Percentiles rank a stretch among this genome's conserved stretches.
These are phyloP conservation scores for Melanotaenia pygmaea DNA, from an alignment of 2,797 vertebrate species.

Conservation along the genomic window DNA sequence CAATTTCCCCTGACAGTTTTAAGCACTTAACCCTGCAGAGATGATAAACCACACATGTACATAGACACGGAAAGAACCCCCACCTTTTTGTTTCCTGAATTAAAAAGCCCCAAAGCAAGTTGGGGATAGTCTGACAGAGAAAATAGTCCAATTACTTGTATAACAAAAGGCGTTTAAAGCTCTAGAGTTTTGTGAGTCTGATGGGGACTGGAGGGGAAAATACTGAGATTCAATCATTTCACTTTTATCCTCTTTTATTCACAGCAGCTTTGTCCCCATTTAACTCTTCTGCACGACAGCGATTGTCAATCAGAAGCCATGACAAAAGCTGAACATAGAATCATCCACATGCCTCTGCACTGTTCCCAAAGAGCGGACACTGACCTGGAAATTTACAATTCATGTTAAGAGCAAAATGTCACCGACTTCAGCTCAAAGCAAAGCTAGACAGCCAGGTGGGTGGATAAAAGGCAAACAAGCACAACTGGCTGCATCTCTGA, in stretches of 20 bases:
- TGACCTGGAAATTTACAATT: slow-evolving; percentile 8
- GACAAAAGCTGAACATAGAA: slow-evolving; percentile 37
- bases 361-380: slow-evolving; percentile 3
- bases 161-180: slow-evolving; percentile 48
- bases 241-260: slow-evolving; percentile 53
- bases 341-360: slow-evolving; percentile 12
- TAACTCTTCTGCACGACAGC: slow-evolving; percentile 36
- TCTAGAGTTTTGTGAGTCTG: slow-evolving; percentile 45
- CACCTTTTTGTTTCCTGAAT: slow-evolving; percentile 73
- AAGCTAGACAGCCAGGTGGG: slow-evolving; percentile 11
- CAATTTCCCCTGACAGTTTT: slow-evolving; percentile 74
- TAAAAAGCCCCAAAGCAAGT: slow-evolving; percentile 64
- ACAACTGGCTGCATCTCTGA: slow-evolving; percentile 38
- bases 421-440: slow-evolving; percentile 16
- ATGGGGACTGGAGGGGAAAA: slow-evolving; percentile 51
- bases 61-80: slow-evolving; percentile 10
- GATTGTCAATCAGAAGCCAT: slow-evolving; percentile 53
- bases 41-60: slow-evolving; percentile 72
- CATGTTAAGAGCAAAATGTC: slow-evolving; percentile 31
- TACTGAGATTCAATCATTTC: slow-evolving; percentile 65
- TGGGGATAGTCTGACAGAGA: slow-evolving; percentile 52
- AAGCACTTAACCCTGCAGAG: slow-evolving; percentile 63
- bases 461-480: slow-evolving; percentile 13
- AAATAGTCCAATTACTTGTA: slow-evolving; percentile 71
- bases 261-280: slow-evolving; percentile 57